Evolutionary conservation across 2,888 invertebrate species (phyloP).

Genomic region (Tinea pellionella): DNA sequence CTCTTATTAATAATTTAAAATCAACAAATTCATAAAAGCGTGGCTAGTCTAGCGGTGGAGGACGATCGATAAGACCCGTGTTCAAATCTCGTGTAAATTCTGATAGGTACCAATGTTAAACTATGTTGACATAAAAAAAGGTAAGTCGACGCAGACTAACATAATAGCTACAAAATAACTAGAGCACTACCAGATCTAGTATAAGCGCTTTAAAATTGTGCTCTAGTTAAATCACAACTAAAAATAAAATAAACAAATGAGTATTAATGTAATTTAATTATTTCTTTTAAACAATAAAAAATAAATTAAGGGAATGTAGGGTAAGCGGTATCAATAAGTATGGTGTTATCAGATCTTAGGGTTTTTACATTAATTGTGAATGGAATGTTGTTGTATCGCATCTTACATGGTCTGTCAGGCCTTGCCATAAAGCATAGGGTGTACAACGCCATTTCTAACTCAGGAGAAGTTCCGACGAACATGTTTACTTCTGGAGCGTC

Average conservation of each 20-base stretch:
- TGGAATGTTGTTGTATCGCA: conserved; percentile 55
- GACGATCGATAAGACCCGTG: no score
- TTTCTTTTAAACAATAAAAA: not conserved
- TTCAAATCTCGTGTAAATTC: no score
- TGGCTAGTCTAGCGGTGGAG: no score
- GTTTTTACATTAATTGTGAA: conserved; percentile 60
- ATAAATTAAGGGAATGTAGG: conserved; percentile 23
- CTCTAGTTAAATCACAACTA: no score
- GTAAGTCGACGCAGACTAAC: no score
- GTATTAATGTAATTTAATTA: not conserved
- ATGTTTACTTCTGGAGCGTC: conserved; percentile 83
- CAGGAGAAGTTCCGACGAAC: conserved; percentile 91
- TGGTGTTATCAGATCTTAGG: conserved; percentile 42
- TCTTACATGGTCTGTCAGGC: conserved; percentile 79
- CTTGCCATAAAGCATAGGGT: conserved; percentile 88
- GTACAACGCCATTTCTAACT: conserved; percentile 89
- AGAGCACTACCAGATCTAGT: no score
- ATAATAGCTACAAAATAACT: no score
- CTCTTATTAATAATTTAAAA: no score
- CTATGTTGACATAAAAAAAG: no score
- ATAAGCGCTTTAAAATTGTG: no score
- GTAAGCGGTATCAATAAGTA: conserved; percentile 52
- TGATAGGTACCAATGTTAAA: no score
- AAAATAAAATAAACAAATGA: not conserved
- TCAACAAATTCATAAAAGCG: no score